Base-by-base conservation (phyloP, 1,140 invertebrate genomes). In the Drosophila tristis region DNA sequence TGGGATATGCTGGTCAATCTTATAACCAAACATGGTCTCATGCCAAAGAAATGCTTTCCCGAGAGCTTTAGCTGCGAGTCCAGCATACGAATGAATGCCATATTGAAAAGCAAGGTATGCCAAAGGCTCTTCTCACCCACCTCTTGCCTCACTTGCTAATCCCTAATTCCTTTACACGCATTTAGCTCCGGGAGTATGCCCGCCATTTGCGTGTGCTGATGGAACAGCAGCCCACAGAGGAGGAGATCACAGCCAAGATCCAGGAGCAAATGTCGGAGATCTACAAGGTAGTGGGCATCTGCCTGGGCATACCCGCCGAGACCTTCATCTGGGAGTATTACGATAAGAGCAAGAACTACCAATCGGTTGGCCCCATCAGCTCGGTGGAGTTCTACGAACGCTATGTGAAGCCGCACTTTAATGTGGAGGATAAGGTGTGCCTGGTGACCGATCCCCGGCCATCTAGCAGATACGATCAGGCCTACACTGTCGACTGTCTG, bases 1-100 rank as follows among this genome's bases (percentile, higher is more conserved):
- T 98, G 97, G 97, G 96, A 97, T 81, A 98, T 98, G 97, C 91
- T 98, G 61, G 94, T 96, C 5, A 98, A 98, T 92, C 91, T 98
- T 13, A 95, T 98, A 67, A 96, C 95, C 80, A 96, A 96, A 91
- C 95, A 98, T 86, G 97, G 97, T 31, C 90, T 98, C 11, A 95
- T 98, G 93, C 97, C 97, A 51, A 98, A 98, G 92, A 94, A 95
- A 80, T 96, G 95, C 84, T 98, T 97, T 87, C 96, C 97, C 0
- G 97, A 98, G 89, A 94, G 96, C 0, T 96, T 94, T 90, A 96
- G 95, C 90, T 95, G 95, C 45, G 95, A 97, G 85, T 93, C 94
- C 29, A 96, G 95, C 71, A 79, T 93, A 56, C 94, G 95, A 48
- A 94, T 98, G 94, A 97, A 97, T 80, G 92, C 93, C 8, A 94